Conservation (phyloP, 2,113 vertebrate species). For the Tragelaphus scriptus region DNA sequence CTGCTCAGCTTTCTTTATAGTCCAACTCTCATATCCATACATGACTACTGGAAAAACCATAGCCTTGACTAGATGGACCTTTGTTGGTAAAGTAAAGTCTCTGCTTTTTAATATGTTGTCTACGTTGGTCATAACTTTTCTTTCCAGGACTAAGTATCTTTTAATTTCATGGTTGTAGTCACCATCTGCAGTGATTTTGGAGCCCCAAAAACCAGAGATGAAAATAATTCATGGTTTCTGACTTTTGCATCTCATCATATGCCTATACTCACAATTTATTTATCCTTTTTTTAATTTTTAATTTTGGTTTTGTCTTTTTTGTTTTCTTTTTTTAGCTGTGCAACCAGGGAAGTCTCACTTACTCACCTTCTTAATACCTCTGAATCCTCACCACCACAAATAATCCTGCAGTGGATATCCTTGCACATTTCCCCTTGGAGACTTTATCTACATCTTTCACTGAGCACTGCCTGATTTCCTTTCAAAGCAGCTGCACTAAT, state of each 20-base stretch:
- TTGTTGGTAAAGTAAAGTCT: background rate
- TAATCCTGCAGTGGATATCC: background rate
- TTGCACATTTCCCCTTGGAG: background rate
- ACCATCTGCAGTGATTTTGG: background rate
- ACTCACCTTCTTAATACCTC: background rate
- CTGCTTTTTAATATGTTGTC: background rate
- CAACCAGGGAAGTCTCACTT: background rate
- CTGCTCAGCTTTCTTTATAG: background rate
- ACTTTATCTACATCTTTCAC: background rate
- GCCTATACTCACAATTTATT: background rate
- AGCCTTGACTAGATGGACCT: background rate
- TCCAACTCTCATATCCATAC: background rate
- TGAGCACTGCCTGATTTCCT: background rate
- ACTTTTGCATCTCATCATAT: background rate
- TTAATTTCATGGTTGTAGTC: background rate
- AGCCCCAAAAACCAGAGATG: accelerated
- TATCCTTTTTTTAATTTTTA: background rate
- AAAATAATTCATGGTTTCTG: background rate
- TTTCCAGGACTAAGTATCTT: background rate
- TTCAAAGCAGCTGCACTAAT: background rate
- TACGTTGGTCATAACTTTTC: background rate
- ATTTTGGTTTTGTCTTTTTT: background rate
- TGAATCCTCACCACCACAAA: background rate
- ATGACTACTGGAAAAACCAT: background rate
- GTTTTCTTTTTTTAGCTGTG: background rate